Evolutionary conservation across 2,113 vertebrate genomes (phyloP).

Genomic region (Sigmodon hispidus): DNA sequence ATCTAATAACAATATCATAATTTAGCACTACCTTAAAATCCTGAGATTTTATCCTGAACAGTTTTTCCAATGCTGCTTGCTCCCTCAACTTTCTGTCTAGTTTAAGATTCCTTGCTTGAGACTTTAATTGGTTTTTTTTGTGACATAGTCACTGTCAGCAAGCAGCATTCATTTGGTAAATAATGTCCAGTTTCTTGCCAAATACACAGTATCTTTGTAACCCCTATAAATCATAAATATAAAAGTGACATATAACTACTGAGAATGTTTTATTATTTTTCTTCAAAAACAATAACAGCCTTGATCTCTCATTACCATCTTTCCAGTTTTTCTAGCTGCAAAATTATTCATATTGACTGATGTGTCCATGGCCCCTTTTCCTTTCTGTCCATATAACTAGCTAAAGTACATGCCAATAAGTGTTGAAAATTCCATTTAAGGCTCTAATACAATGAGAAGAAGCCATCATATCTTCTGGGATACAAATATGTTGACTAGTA

Average conservation of each 20-base stretch:
- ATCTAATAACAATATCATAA: neutral
- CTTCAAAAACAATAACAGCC: neutral
- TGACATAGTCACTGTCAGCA: neutral
- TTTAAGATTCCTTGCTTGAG: neutral
- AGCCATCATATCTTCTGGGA: neutral
- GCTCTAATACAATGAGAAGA: neutral
- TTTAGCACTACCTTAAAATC: neutral
- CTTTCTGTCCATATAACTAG: neutral
- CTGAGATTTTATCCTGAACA: neutral
- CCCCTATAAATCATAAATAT: neutral
- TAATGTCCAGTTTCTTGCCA: neutral
- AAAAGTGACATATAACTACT: neutral
- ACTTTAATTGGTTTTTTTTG: neutral
- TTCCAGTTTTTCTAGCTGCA: neutral
- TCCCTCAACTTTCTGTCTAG: neutral
- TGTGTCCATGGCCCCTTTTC: neutral
- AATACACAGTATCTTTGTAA: neutral
- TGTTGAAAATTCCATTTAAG: neutral
- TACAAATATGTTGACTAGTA: neutral
- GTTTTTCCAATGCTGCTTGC: neutral
- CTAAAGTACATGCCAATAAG: neutral
- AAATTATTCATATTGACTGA: neutral
- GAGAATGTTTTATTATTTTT: neutral
- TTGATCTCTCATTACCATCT: neutral
- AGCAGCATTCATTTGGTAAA: constrained; percentile 13